Evolutionary conservation across 2,113 vertebrate species (phyloP).

Genomic region (Myrmecobius fasciatus): DNA sequence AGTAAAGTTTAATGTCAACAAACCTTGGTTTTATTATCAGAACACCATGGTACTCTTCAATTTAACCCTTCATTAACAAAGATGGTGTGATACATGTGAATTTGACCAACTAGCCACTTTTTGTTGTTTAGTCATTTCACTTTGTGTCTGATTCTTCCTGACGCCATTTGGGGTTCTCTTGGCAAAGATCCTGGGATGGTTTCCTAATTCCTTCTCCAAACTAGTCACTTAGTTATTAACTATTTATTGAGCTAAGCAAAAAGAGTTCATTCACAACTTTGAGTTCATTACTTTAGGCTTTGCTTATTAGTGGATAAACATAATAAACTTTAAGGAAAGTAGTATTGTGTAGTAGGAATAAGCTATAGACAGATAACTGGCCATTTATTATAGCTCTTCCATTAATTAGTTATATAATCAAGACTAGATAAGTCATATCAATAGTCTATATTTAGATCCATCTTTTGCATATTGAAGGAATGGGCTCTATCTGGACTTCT

Average conservation of each 20-base stretch:
- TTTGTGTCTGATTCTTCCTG: not conserved
- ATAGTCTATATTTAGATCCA: not conserved
- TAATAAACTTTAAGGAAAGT: not conserved
- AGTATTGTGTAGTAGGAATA: not conserved
- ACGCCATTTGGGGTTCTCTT: not conserved
- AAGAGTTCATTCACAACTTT: not conserved
- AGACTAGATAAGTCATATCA: not conserved
- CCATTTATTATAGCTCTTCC: not conserved
- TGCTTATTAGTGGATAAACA: not conserved
- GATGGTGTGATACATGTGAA: not conserved
- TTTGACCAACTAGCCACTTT: not conserved
- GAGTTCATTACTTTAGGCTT: conserved; percentile 16
- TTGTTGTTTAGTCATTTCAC: not conserved
- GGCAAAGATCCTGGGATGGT: not conserved
- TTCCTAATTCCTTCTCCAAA: not conserved
- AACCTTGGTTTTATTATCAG: not conserved
- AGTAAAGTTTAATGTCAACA: not conserved
- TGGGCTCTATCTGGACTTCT: not conserved
- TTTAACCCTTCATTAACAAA: conserved; percentile 6
- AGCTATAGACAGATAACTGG: not conserved
- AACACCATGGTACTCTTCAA: not conserved
- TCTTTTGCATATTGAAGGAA: not conserved
- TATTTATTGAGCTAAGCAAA: conserved; percentile 22
- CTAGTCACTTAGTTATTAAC: not conserved
- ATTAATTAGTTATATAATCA: not conserved